phyloP scores from a whole-genome alignment of 2,888 invertebrate genomes.

The Amphimallon solstitiale region DNA sequence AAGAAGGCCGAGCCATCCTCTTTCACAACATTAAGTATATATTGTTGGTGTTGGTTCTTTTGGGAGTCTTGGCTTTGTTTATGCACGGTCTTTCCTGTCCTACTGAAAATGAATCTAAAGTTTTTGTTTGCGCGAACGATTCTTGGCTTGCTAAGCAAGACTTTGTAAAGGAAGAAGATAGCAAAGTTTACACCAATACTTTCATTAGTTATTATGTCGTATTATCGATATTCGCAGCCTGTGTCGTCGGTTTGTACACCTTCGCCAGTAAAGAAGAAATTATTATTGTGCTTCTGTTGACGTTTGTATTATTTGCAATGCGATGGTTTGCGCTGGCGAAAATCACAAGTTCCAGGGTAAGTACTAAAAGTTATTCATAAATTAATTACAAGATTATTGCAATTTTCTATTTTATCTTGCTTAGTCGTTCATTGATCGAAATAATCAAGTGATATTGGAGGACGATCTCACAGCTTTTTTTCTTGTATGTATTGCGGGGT shows the following conservation, averaged over 20 bases:
- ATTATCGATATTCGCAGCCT: slow-evolving; percentile 21
- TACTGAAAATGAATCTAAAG: background rate
- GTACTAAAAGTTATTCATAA: too few species aligned
- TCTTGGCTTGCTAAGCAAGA: slow-evolving; percentile 36
- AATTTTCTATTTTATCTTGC: too few species aligned
- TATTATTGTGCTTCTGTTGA: slow-evolving; percentile 17
- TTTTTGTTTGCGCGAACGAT: slow-evolving; percentile 21
- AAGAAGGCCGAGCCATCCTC: slow-evolving; percentile 13
- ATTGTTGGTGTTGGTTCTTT: slow-evolving; percentile 24
- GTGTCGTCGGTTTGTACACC: slow-evolving; percentile 16
- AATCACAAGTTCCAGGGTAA: slow-evolving; percentile 40
- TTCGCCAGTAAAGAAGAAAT: slow-evolving; percentile 19
- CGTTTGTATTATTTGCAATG: slow-evolving; percentile 28
- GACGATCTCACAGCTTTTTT: too few species aligned
- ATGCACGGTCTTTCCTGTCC: slow-evolving; percentile 36
- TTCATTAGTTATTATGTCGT: slow-evolving; percentile 29
- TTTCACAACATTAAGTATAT: slow-evolving; percentile 31
- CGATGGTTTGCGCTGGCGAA: slow-evolving; percentile 36
- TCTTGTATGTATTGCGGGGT: too few species aligned
- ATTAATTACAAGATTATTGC: too few species aligned
- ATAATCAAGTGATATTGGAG: too few species aligned
- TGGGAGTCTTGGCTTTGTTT: slow-evolving; percentile 29
- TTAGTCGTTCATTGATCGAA: too few species aligned
- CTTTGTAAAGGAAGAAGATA: background rate
- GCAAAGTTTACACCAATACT: slow-evolving; percentile 5